These are phyloP conservation scores for Drosophila bipectinata DNA, from an alignment of 1,140 invertebrate species.

Conservation along the genomic window DNA sequence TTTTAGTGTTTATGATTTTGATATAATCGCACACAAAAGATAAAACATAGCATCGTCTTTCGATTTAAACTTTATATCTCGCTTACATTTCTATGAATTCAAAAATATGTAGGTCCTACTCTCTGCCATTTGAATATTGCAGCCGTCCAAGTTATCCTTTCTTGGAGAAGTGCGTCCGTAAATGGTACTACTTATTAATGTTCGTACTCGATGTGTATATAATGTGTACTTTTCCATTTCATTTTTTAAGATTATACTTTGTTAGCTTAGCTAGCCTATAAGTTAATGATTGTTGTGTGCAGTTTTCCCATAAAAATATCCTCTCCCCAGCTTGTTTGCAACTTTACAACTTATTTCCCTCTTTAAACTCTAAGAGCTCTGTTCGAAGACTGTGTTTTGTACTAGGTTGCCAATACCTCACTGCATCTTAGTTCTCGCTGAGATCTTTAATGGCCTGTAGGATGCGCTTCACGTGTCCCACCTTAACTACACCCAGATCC, in stretches of 20 bases:
- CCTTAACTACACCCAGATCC: conserved; percentile 95
- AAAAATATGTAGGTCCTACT: conserved; percentile 14
- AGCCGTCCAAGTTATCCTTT: no score
- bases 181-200: no score
- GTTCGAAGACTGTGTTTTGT: conserved; percentile 66
- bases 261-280: conserved; percentile 76
- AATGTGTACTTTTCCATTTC: background rate
- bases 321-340: conserved; percentile 31
- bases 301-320: conserved; percentile 51
- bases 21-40: conserved; percentile 48
- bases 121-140: background rate
- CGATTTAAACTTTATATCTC: conserved; percentile 11
- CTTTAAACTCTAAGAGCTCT: conserved; percentile 37
- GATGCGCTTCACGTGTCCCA: conserved; percentile 97
- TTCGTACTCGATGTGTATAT: no score
- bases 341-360: conserved; percentile 14
- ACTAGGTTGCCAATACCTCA: conserved; percentile 39
- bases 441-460: conserved; percentile 96
- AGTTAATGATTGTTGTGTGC: conserved; percentile 82
- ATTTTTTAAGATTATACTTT: background rate
- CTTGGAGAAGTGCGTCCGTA: background rate
- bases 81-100: conserved; percentile 14
- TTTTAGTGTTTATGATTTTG: conserved; percentile 35
- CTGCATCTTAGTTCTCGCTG: conserved; percentile 62
- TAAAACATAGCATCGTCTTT: conserved; percentile 23